Evolutionary conservation across 1,140 invertebrate species (phyloP), one percentile per base, ranked within the genome.

Genomic region (Polyergus mexicanus): DNA sequence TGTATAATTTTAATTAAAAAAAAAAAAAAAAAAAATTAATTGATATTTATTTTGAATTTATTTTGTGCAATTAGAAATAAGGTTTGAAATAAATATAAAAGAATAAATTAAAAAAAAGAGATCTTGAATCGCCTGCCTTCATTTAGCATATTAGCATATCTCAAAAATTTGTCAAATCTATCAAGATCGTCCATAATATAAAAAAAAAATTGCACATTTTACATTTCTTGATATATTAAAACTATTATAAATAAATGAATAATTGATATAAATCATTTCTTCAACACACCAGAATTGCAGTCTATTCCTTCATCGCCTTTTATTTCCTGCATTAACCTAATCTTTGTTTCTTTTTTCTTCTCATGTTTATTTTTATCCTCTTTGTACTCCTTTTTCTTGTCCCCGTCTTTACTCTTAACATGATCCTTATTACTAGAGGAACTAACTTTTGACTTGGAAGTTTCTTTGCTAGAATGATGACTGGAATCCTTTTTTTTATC

Each of bases 221-320:
- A 47, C 13, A 58, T n/a, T 81, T 8, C 7, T 22, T 56, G 2
- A 69, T 11, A 80, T 28, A 81, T 32, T 69, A 62, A 44, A 71
- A 85, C 16, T 38, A 66, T 11, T 85, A 51, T 51, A 47, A 60
- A 56, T 47, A 74, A 86, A 3, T 69, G 2, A 66, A 35, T 63
- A 28, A 47, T 16, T 54, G 22, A 41, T 16, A 38, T 3, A n/a
- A 62, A 71, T 32, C 16, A 71, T 86, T 35, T 51, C 38, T 58
- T 77, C 16, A 54, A 76, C 38, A 84, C 4, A 75, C 96, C 96
- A 91, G 96, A 96, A 87, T 95, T 96, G 92, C 96, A 96, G 89
- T 96, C 96, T 74, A 96, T 97, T 72, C 96, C 96, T 86, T 96
- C 96, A 83, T 95, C 95, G 44, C 92, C 95, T 77, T 92, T 91